phyloP scores from a whole-genome alignment of 2,888 invertebrate species.

The Melinaea marsaeus region DNA sequence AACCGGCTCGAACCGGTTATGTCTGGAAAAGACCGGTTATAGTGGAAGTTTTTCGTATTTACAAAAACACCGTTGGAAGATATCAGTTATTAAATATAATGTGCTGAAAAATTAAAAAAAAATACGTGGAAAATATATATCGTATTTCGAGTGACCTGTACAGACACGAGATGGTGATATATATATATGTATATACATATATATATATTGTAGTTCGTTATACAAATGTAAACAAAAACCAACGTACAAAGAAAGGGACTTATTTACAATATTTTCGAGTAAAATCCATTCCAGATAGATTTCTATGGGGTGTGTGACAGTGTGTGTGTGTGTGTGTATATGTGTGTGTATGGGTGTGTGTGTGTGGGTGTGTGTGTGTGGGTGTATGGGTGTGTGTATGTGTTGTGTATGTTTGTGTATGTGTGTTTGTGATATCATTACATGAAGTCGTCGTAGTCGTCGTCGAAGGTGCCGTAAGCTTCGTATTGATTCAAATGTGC shows the following conservation, averaged over 20 bases:
- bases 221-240: not conserved
- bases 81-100: too few species aligned
- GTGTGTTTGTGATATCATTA: constrained; percentile 59
- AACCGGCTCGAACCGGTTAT: constrained; percentile 1
- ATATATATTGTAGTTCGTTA: not conserved
- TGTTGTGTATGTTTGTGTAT: not conserved
- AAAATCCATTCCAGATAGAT: too few species aligned
- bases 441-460: constrained; percentile 89
- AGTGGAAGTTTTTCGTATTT: not conserved
- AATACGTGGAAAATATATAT: not conserved
- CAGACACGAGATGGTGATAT: not conserved
- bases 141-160: not conserved
- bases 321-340: too few species aligned
- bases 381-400: not conserved
- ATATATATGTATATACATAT: not conserved
- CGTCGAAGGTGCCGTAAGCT: constrained; percentile 80
- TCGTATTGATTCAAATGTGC: constrained; percentile 82
- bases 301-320: too few species aligned
- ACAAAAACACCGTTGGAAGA: not conserved
- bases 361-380: too few species aligned
- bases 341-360: too few species aligned
- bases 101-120: too few species aligned
- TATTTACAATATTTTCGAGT: not conserved
- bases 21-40: not conserved
- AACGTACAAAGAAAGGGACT: constrained; percentile 1